Base-by-base conservation (phyloP, 2,888 invertebrate species). In the Tetranychus truncatus region DNA sequence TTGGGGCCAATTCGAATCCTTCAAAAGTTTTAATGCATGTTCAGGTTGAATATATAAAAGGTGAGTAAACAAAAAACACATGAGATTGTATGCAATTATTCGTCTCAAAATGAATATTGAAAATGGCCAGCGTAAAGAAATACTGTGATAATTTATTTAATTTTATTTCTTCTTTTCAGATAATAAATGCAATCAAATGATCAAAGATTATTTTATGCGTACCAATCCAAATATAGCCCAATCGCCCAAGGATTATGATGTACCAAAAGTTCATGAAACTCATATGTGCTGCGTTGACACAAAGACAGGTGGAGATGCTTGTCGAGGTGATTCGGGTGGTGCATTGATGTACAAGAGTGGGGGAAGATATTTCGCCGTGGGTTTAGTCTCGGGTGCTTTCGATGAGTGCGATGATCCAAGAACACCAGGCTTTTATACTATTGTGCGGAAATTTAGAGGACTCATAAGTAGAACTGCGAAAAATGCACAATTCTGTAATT, bases 281-380 rank as follows among this genome's bases (percentile, higher is more conserved):
- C 69, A 69, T 69, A 69, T 69, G 69, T 69, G 69, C 69, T 69
- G 69, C 20, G 69, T 69, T 20, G 69, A 69, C 9, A 69, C 69
- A 4, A 69, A 21, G 21, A 69, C 69, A 5, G 69, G 69, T 21
- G 69, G 69, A 20, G 69, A 69, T 69, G 69, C 69, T 1, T 69
- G 69, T 69, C 4, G 69, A 1, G 69, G 69, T 9, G 69, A 69
- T 69, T 69, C 69, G 7, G 69, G 69, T 69, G 69, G 69, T 4
- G 69, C 69, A 5, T 69, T 69, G 4, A 69, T 69, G 69, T 69
- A 69, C 20, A 69, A 69, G 21, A 69, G 21, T 1, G 34, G 34
- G 6, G 20, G 34, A 24, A 18, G 69, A 11, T 24, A 69, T 69
- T 69, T 24, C 34, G 69, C 69, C 11, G 69, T 69, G 69, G 69